Evolutionary conservation across 2,797 vertebrate species (phyloP), one percentile per base, ranked within the genome.

Genomic region (Mastacembelus armatus): DNA sequence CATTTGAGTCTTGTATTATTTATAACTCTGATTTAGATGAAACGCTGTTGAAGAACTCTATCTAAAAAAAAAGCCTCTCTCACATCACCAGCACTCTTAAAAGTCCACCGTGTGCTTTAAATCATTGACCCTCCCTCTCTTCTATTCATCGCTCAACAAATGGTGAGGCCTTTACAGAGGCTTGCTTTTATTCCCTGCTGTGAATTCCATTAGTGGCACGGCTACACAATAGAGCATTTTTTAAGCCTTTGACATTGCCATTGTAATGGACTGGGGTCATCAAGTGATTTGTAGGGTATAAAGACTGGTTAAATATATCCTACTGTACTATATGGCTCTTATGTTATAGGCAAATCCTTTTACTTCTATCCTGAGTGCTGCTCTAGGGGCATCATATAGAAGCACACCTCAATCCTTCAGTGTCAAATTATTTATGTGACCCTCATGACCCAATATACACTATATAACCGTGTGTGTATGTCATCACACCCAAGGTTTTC

Each of bases 1-100:
- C 66, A 82, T 85, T 86, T 78, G 48, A 81, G 69, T 33, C 54
- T 58, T 84, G 50, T 78, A 85, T 89, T 89, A 91, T 91, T 91
- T 86, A 89, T 88, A 84, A 73, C 42, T 42, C 50, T 75, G 72
- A 86, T 90, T 86, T 80, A 48, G 30, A 85, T 81, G 52, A 88
- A 86, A 72, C 35, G 7, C 72, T 39, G 78, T 49, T 38, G 50
- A 50, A 64, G 77, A 43, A 18, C 71, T 78, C 78, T 84, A 59
- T 73, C n/a, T n/a, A n/a, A 68, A 82, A 49, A 47, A 70, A 84
- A 81, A 71, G 45, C 62, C 51, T 79, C 66, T 60, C 45, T 74
- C 60, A 14, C 44, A 18, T 89, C 64, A 70, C 27, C 18, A 39
- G 35, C 49, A 71, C 83, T 78, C 78, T 85, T 80, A 77, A 79